Conservation (phyloP, 2,888 invertebrate genomes). For the Phytoseiulus persimilis region DNA sequence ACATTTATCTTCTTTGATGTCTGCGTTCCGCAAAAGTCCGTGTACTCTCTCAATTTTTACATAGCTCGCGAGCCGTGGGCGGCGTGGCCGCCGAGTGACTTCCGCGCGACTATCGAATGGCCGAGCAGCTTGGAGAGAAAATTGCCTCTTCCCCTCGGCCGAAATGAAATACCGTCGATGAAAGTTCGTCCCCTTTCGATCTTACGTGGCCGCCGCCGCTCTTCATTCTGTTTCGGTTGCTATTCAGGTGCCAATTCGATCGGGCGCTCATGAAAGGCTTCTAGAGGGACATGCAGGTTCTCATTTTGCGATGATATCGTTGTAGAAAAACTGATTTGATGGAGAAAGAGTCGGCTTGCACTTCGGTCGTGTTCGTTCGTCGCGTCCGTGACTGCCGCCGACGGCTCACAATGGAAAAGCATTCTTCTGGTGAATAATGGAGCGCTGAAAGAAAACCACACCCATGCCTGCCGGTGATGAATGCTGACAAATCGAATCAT, state of each 20-base stretch:
- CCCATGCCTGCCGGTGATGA: neutral
- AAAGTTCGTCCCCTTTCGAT: neutral
- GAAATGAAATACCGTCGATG: neutral
- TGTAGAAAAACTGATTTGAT: neutral
- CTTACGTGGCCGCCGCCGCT: neutral
- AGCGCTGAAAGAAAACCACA: neutral
- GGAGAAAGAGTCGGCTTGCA: neutral
- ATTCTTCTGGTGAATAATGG: neutral
- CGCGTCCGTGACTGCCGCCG: neutral
- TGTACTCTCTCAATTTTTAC: neutral
- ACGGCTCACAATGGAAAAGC: neutral
- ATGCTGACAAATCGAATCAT: constrained; percentile 5
- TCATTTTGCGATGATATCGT: neutral
- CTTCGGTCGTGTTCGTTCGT: neutral
- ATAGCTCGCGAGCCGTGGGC: neutral
- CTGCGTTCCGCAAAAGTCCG: too few species aligned
- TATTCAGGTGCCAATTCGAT: neutral
- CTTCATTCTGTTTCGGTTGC: neutral
- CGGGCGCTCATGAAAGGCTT: neutral
- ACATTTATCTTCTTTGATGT: neutral
- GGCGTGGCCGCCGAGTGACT: neutral
- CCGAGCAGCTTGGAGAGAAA: neutral
- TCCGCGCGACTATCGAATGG: neutral
- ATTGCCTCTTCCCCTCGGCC: neutral
- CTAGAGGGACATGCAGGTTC: neutral